A percentile compares a stretch with the other conserved stretches of the same genome.
Evolutionary conservation across 2,797 vertebrate species (phyloP).

Genomic region (Euphonia xanthogaster): DNA sequence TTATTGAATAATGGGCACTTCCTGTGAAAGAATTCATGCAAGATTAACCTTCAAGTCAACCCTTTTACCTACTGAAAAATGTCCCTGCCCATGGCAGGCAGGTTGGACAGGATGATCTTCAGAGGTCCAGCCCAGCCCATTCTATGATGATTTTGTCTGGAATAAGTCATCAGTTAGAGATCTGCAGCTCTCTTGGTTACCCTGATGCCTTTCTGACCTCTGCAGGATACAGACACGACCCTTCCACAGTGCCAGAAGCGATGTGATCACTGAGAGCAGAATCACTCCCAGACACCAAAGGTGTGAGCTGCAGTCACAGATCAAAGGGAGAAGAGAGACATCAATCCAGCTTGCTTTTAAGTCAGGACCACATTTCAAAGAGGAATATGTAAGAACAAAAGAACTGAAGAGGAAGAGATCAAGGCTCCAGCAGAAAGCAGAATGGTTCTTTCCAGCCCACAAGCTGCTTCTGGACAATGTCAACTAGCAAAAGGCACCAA

Average conservation of each 20-base stretch:
- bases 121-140: background rate
- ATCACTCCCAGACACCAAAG: background rate
- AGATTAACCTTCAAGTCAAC: background rate
- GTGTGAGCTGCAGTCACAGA: background rate
- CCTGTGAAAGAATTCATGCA: background rate
- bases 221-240: rapidly evolving
- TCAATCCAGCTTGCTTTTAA: background rate
- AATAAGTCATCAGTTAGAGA: background rate
- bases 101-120: background rate
- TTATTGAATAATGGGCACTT: background rate
- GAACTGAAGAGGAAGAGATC: background rate
- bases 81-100: background rate
- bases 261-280: background rate
- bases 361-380: background rate
- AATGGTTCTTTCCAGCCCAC: background rate
- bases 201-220: background rate
- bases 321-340: background rate
- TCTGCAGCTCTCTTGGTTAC: background rate
- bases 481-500: background rate
- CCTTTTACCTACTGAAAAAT: background rate
- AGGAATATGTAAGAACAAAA: background rate
- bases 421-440: background rate
- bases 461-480: background rate
- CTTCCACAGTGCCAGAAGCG: background rate
- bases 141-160: background rate